Evolutionary conservation across 2,113 vertebrate genomes (phyloP).

Genomic region (Alouatta palliata): DNA sequence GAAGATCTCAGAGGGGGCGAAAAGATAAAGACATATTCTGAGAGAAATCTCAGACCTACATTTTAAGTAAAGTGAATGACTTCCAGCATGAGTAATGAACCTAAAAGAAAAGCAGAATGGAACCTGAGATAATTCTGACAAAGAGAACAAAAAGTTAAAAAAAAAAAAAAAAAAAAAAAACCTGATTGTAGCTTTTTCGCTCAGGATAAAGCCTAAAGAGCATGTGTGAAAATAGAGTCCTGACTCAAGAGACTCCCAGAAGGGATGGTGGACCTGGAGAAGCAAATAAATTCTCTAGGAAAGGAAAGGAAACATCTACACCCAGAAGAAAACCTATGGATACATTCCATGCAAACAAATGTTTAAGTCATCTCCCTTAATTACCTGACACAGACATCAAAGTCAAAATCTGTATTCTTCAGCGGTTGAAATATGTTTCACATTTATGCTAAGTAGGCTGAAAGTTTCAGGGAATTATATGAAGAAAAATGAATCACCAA

Average conservation of each 20-base stretch:
- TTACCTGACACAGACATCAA: not conserved
- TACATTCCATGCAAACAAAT: not conserved
- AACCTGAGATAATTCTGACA: not conserved
- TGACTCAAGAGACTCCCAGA: not conserved
- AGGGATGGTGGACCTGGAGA: not conserved
- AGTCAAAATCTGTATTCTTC: not conserved
- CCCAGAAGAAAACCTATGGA: not conserved
- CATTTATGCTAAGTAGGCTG: not conserved
- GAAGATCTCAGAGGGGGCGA: not conserved
- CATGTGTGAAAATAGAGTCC: not conserved
- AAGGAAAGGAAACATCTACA: not conserved
- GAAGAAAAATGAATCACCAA: not conserved
- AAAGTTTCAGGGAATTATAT: not conserved
- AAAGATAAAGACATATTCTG: conserved; percentile 1
- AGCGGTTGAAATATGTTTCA: not conserved
- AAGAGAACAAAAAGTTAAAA: not conserved
- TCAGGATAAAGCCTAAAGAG: not conserved
- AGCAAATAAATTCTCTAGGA: not conserved
- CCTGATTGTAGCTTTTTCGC: not conserved
- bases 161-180: not conserved
- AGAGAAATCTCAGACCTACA: not conserved
- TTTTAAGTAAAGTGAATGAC: not conserved
- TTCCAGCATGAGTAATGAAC: not conserved
- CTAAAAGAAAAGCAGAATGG: not conserved
- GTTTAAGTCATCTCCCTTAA: not conserved